Base-by-base conservation (phyloP, 1,140 invertebrate species). In the Drosophila oshimai region DNA sequence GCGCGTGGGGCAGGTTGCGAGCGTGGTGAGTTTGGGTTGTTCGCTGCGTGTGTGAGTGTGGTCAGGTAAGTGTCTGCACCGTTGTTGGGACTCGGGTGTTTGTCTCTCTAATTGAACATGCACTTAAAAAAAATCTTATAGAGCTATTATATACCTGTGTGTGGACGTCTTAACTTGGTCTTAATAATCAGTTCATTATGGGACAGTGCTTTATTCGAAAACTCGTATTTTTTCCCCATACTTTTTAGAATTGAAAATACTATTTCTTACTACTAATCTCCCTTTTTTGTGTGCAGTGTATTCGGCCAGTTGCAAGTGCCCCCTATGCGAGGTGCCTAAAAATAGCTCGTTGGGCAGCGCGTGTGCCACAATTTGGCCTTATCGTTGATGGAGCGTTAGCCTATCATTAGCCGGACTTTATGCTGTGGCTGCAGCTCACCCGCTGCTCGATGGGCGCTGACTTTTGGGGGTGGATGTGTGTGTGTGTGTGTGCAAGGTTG, bases 311-410 rank as follows among this genome's bases (percentile, higher is more conserved):
- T 41, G 15, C 51, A 58, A 60, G 36, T 62, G 28, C 36, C 42
- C 58, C 34, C 51, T 53, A 62, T 62, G 51, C n/a, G 37, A 41
- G 12, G 13, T 29, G n/a, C 49, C 74, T 86, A 86, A 79, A 84
- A 84, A 84, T 84, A 84, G 80, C 58, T 42, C 31, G 54, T 47
- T 47, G 7, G 31, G 42, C 50, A 49, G 62, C 81, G 81, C 81
- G 81, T 86, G 81, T 86, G 81, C 81, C 81, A 86, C 81, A 86
- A 86, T 87, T 86, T 86, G 84, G 80, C 77, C 74, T 84, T 84
- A 84, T 84, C 80, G 80, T 84, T 86, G 81, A 84, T 84, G 78
- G 80, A 84, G 76, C 80, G 80, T 84, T 84, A 84, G 81, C 80
- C 80, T 86, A 87, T 86, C 80, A 84, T 84, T 84, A 84, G 80